Conservation (phyloP, 2,888 invertebrate genomes). For the Tenthredo mesomela region DNA sequence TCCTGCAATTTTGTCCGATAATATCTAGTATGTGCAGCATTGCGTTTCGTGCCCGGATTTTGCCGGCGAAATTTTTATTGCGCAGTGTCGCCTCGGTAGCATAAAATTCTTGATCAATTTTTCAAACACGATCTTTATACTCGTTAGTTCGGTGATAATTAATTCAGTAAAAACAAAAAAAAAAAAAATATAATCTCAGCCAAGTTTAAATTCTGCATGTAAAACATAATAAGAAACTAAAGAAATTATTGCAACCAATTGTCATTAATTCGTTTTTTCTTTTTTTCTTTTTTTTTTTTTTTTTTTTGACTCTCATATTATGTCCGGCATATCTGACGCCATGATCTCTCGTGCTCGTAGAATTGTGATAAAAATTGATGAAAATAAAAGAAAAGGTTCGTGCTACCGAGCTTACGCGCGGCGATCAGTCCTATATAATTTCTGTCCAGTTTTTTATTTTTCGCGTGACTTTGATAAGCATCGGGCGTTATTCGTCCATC, state of each 20-base stretch:
- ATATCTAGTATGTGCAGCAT: not conserved
- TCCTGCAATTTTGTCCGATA: not conserved
- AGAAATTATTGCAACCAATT: not conserved
- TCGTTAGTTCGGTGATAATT: not conserved
- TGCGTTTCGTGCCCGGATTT: not conserved
- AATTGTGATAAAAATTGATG: not conserved
- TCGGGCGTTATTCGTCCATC: slow-evolving; percentile 3
- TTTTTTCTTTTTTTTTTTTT: not conserved
- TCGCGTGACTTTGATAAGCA: slow-evolving; percentile 24
- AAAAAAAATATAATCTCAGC: not conserved
- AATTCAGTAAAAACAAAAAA: not conserved
- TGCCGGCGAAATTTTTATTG: not conserved
- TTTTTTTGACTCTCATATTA: not conserved
- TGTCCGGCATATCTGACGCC: slow-evolving; percentile 5
- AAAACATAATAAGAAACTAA: not conserved
- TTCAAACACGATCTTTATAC: not conserved
- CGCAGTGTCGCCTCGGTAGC: not conserved
- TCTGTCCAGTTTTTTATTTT: not conserved
- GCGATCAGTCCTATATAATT: not conserved
- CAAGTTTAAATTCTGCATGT: not conserved
- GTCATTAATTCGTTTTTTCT: not conserved
- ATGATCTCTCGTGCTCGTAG: not conserved
- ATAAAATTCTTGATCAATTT: not conserved
- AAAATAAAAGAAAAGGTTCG: not conserved
- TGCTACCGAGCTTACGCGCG: not conserved